Evolutionary conservation across 2,888 invertebrate species (phyloP), one percentile per base, ranked within the genome.

Genomic region (Stenchaetothrips biformis): DNA sequence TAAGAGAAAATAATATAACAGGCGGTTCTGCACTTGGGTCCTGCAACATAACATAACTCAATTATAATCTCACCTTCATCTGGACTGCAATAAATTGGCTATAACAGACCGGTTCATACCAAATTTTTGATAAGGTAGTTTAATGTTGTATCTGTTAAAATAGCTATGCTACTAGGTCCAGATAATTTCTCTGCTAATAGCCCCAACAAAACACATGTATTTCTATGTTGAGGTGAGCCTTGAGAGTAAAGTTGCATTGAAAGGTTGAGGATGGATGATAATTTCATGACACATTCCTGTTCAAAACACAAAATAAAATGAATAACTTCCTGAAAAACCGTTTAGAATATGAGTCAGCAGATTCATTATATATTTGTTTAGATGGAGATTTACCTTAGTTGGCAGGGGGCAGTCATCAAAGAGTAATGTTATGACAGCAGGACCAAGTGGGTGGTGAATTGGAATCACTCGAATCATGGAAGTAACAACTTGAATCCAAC

Each of bases 381-480:
- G 27, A 18, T n/a, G 18, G n/a, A 48, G 21, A 80, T 81, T 81
- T 85, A 93, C 95, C 90, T 92, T 94, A 80, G 96, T 94, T 18
- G 97, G 97, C 82, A 97, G 88, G 18, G 97, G 96, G 85, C 96
- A 96, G 85, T 97, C 97, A 85, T 97, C 97, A 81, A 97, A 89
- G 37, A 97, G 89, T 77, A 97, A 89, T 1, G 94, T 94, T 82
- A 97, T 96, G 67, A 96, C 95, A 25, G 96, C 95, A 1, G 96
- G 95, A 0, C 97, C 97, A 81, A 97, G 90, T 83, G 95, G 92
- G 87, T 96, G 93, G 80, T 92, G 91, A 83, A 93, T 88, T 0
- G 97, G 96, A 82, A 96, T 94, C 27, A 93, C 92, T 84, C 92
- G 91, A 74, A 95, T 92, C 89, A 96, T 91, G 0, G 95, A 94